Conservation (phyloP, 2,888 invertebrate genomes). For the Willowsia nigromaculata region DNA sequence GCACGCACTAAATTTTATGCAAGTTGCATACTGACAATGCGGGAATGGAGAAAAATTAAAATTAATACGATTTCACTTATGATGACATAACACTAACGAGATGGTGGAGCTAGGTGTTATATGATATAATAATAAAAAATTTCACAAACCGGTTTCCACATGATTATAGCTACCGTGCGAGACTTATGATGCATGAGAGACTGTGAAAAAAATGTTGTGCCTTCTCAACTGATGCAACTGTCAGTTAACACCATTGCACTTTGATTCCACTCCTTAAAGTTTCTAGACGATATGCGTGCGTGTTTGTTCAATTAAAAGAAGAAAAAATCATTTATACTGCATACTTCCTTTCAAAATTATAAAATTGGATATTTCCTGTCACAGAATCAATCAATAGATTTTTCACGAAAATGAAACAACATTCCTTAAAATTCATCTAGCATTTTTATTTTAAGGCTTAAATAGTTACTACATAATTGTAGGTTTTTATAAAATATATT, state of each 20-base stretch:
- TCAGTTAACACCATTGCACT: neutral
- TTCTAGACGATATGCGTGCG: no score
- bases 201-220: neutral
- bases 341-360: neutral
- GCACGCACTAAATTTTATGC: neutral
- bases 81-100: conserved; percentile 47
- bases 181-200: neutral
- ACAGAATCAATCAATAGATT: neutral
- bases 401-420: neutral
- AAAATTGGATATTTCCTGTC: conserved; percentile 29
- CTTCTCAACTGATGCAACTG: neutral
- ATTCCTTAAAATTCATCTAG: neutral
- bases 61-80: conserved; percentile 52
- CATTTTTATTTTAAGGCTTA: no score
- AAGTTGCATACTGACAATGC: neutral
- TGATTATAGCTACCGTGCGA: neutral
- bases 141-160: conserved; percentile 16
- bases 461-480: no score
- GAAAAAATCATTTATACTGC: neutral
- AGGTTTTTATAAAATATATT: no score
- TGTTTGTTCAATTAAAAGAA: no score
- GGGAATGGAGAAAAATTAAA: neutral
- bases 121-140: neutral
- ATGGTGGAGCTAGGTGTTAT: neutral
- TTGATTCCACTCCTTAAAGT: no score